phyloP scores from a whole-genome alignment of 2,113 vertebrate genomes.

The Strigops habroptila region DNA sequence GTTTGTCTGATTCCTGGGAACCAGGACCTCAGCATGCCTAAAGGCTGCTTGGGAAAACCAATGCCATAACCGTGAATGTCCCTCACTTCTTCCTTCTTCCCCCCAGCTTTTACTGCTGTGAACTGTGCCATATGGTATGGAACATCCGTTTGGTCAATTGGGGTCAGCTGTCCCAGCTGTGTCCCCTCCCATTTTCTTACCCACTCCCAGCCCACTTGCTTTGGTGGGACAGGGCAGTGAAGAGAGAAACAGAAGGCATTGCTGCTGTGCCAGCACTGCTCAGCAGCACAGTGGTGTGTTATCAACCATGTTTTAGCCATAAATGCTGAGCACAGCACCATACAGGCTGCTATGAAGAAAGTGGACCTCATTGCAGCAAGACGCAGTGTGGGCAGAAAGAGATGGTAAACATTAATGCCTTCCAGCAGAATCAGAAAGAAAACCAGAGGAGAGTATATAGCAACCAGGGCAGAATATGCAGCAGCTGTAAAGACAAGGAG shows the following conservation, averaged over 20 bases:
- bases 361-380: neutral
- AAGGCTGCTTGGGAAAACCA: neutral
- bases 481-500: neutral
- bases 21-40: neutral
- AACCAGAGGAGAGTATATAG: neutral
- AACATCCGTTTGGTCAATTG: neutral
- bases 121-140: too few relatives aligned
- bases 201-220: rapidly evolving
- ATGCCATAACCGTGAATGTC: neutral
- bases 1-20: neutral
- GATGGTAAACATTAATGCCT: neutral
- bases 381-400: neutral
- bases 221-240: neutral
- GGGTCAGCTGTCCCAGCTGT: neutral
- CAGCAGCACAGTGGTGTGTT: neutral
- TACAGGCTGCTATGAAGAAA: neutral
- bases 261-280: neutral
- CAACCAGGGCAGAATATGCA: neutral
- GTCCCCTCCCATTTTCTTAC: neutral
- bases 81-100: neutral
- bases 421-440: neutral
- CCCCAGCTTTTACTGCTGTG: neutral
- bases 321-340: neutral
- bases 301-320: neutral
- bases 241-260: neutral